phyloP scores from a whole-genome alignment of 2,113 vertebrate genomes.

The Grantiella picta region DNA sequence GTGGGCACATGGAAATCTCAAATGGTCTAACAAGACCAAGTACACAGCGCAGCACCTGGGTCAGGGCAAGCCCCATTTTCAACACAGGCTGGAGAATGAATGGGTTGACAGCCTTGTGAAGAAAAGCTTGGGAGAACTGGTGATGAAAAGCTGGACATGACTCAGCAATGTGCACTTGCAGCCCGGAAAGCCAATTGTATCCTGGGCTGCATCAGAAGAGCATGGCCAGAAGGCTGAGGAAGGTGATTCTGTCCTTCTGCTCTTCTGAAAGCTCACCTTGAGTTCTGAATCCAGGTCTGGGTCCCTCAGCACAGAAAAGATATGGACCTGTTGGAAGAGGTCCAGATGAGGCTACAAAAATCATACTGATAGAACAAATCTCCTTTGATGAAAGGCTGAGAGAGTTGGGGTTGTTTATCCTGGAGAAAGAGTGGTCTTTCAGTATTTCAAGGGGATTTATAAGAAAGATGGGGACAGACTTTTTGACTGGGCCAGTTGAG shows the following conservation, averaged over 20 bases:
- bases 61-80: neutral
- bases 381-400: neutral
- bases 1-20: rapidly evolving
- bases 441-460: neutral
- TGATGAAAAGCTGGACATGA: neutral
- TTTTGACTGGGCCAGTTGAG: neutral
- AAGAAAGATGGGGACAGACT: neutral
- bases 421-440: neutral
- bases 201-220: neutral
- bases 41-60: neutral
- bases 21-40: neutral
- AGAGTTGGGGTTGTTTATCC: neutral
- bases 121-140: neutral
- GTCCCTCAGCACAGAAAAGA: neutral
- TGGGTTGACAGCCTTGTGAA: neutral
- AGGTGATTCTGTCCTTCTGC: neutral
- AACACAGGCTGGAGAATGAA: neutral
- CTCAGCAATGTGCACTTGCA: neutral
- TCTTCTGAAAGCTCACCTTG: neutral
- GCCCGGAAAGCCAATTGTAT: neutral
- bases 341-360: neutral
- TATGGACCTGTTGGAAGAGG: neutral
- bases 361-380: neutral
- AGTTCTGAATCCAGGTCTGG: neutral
- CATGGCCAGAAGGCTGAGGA: neutral